Percentiles rank a stretch among this genome's conserved stretches.
Evolutionary conservation across 2,888 invertebrate genomes (phyloP).

Genomic region (Oscheius myriophilus): DNA sequence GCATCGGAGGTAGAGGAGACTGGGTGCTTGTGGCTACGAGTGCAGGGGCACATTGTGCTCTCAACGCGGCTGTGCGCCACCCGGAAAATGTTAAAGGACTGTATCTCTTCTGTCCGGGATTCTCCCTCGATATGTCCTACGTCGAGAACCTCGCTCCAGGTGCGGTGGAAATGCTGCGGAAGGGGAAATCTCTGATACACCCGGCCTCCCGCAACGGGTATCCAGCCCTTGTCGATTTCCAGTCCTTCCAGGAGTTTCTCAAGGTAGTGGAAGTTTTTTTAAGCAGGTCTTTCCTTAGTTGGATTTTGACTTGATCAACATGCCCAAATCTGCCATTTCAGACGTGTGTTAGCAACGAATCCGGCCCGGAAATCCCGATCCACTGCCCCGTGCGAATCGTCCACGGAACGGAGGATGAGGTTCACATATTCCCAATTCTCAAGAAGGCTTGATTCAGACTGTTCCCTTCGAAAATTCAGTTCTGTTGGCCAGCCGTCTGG

Average conservation of each 20-base stretch:
- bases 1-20: conserved; percentile 31
- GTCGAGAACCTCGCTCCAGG: conserved; percentile 41
- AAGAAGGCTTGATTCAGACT: conserved; percentile 32
- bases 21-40: conserved; percentile 48
- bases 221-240: conserved; percentile 39
- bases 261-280: conserved; percentile 17
- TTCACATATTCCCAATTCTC: background rate
- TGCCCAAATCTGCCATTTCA: conserved; percentile 21
- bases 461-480: conserved; percentile 44
- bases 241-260: conserved; percentile 39
- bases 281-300: background rate
- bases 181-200: conserved; percentile 35
- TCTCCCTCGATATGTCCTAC: conserved; percentile 37
- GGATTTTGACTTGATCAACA: background rate
- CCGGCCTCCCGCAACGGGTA: conserved; percentile 47
- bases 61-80: conserved; percentile 40
- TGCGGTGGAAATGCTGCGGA: conserved; percentile 28
- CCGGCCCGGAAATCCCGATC: conserved; percentile 32
- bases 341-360: conserved; percentile 36
- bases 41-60: conserved; percentile 40
- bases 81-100: conserved; percentile 40
- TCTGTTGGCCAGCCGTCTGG: conserved; percentile 31
- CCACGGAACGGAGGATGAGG: conserved; percentile 45
- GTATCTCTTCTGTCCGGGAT: conserved; percentile 49
- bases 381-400: conserved; percentile 43